Percentiles rank a stretch among this genome's conserved stretches.
Evolutionary conservation across 1,140 invertebrate species (phyloP).

Genomic region (Belonocnema kinseyi): DNA sequence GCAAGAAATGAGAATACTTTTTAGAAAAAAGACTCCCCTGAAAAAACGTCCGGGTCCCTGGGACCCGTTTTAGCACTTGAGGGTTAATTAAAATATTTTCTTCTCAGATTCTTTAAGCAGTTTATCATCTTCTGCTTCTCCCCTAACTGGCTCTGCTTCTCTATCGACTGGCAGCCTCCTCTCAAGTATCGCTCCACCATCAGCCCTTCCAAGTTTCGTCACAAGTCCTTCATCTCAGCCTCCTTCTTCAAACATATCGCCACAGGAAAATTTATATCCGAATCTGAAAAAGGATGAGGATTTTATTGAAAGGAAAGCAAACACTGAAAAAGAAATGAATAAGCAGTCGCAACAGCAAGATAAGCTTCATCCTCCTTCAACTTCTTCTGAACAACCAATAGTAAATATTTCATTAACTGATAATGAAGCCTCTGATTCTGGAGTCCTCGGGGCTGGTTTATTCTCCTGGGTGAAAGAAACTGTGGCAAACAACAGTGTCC

Average conservation of each 20-base stretch:
- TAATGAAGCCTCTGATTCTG: constrained; percentile 50
- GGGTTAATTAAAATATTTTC: constrained; percentile 30
- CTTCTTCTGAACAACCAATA: not conserved
- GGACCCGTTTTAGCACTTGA: no score
- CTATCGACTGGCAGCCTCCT: constrained; percentile 63
- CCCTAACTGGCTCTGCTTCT: constrained; percentile 56
- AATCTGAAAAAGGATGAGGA: constrained; percentile 10
- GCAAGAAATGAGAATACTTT: no score
- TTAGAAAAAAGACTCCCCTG: no score
- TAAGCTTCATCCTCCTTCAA: constrained; percentile 15
- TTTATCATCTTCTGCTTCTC: constrained; percentile 60
- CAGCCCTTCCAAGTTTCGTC: constrained; percentile 73
- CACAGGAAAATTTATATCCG: not conserved
- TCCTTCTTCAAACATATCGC: constrained; percentile 9
- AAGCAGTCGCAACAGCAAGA: constrained; percentile 18
- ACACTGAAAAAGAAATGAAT: not conserved
- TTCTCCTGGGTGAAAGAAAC: constrained; percentile 77
- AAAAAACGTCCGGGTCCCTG: no score
- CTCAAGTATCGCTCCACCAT: constrained; percentile 73
- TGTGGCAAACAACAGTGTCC: constrained; percentile 71
- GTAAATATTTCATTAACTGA: constrained; percentile 35
- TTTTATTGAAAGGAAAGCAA: constrained; percentile 36
- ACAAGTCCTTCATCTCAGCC: constrained; percentile 52
- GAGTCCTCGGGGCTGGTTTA: constrained; percentile 61
- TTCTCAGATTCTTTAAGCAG: constrained; percentile 63